Evolutionary conservation across 92 coral and sea anemone genomes (phyloP), one percentile per base, ranked within the genome.

Genomic region (Desmophyllum pertusum): DNA sequence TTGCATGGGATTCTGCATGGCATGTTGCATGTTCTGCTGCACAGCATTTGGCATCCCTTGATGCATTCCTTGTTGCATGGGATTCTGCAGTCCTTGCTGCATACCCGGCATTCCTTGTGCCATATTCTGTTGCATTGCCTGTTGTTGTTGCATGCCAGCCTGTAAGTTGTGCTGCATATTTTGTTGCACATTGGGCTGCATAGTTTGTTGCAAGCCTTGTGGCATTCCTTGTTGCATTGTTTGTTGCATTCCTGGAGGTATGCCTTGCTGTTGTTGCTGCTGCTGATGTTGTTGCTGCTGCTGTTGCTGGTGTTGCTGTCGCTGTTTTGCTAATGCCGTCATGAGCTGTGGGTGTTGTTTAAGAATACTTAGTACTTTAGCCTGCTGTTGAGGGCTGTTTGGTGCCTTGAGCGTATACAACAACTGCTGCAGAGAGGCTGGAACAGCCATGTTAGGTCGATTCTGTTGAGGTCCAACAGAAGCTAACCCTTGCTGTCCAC

Each of bases 321-420:
- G 93, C 77, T 94, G 94, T 85, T 92, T 90, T 80, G 89, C 77
- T 62, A 97, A 89, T 61, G 95, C 95, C 53, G 92, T 86, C 78
- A 92, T 93, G 55, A 97, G 84, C 64, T 92, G 95, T 7, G 99
- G 99, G 79, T 97, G 90, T 72, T 93, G 95, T 64, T 93, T 92
- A 77, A 97, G 93, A 81, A 97, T 97, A 45, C 88, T 92, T 45
- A 97, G 76, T 36, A 95, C 94, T 69, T 94, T 94, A 10, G 99
- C 99, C 79, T 93, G 93, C 78, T 97, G 98, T 57, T 90, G 95
- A n/a, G 91, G 93, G 66, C 48, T 81, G 7, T 37, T 92, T 33
- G 94, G 98, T 17, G 90, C 61, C 71, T 89, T 92, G 18, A 94
- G 70, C 31, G 91, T 88, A 38, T 92, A 95, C 79, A 94, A 78